Evolutionary conservation across 2,888 invertebrate genomes (phyloP).

Genomic region (Phengaris arion): DNA sequence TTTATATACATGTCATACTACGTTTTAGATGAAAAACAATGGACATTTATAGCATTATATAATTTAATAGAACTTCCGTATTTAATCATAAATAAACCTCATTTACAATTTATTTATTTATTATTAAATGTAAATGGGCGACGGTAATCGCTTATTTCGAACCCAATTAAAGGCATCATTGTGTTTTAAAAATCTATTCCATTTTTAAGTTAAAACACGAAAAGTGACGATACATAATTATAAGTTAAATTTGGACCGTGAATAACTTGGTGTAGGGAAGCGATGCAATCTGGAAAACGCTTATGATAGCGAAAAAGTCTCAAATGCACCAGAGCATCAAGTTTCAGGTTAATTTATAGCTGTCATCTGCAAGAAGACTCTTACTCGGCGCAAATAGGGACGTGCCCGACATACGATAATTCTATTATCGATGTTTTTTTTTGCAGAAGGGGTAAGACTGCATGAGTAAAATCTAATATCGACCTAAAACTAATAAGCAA

Average conservation of each 20-base stretch:
- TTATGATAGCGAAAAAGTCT: conserved; percentile 40
- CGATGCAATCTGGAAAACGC: conserved; percentile 40
- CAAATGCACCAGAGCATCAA: conserved; percentile 43
- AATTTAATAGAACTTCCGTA: background rate
- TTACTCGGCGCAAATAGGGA: background rate
- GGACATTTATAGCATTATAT: background rate
- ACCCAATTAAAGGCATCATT: too few species aligned
- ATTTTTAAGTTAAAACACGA: too few species aligned
- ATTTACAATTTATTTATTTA: background rate
- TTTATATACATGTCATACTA: background rate
- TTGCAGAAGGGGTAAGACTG: too few species aligned
- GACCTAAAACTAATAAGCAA: too few species aligned
- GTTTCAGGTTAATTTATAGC: conserved; percentile 44
- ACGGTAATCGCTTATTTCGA: too few species aligned
- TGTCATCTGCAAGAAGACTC: conserved; percentile 40
- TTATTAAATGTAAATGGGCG: too few species aligned
- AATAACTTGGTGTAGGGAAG: conserved; percentile 8
- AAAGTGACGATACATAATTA: background rate
- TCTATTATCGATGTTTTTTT: background rate
- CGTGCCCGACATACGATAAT: background rate
- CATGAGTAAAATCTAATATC: too few species aligned
- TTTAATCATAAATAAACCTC: background rate
- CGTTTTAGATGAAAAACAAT: background rate
- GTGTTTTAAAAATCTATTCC: background rate
- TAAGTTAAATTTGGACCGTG: conserved; percentile 3